Conservation (phyloP, 1,140 invertebrate species). For the Listronotus oregonensis region DNA sequence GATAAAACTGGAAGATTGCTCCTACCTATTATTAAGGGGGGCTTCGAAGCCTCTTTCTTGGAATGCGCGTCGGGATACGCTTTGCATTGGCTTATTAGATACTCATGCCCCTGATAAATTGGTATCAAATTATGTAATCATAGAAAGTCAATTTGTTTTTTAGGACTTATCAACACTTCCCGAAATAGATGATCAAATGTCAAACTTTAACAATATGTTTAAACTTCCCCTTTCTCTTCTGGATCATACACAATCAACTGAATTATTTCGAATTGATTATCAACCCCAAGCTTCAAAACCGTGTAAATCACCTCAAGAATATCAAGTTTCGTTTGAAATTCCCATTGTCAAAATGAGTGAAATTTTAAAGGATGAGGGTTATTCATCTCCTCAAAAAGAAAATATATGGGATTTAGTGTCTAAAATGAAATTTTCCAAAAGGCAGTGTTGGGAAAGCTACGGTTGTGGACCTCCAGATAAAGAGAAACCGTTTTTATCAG, state of each 20-base stretch:
- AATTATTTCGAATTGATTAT: conserved; percentile 18
- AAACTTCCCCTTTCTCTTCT: conserved; percentile 3
- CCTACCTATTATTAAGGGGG: too few species aligned
- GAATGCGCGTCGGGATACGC: too few species aligned
- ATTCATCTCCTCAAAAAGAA: conserved; percentile 38
- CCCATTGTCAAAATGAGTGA: not conserved
- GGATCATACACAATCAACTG: conserved; percentile 4
- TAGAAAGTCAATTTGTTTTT: conserved; percentile 23
- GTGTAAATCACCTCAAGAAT: conserved; percentile 3
- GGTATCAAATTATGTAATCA: too few species aligned
- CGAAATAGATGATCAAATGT: conserved; percentile 32
- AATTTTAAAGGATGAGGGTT: conserved; percentile 36
- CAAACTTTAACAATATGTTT: conserved; percentile 22
- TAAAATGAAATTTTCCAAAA: conserved; percentile 34
- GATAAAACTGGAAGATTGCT: too few species aligned
- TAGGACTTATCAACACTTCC: conserved; percentile 39
- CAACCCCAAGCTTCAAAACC: not conserved
- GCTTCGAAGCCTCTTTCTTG: too few species aligned
- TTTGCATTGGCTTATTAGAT: too few species aligned
- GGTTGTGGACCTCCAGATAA: conserved; percentile 44
- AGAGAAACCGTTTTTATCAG: conserved; percentile 47
- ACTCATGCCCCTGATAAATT: too few species aligned
- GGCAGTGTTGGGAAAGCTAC: conserved; percentile 51
- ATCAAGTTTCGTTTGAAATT: not conserved
- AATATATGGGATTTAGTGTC: conserved; percentile 49